Evolutionary conservation across 2,888 invertebrate genomes (phyloP), one percentile per base, ranked within the genome.

Genomic region (Macaria notata): DNA sequence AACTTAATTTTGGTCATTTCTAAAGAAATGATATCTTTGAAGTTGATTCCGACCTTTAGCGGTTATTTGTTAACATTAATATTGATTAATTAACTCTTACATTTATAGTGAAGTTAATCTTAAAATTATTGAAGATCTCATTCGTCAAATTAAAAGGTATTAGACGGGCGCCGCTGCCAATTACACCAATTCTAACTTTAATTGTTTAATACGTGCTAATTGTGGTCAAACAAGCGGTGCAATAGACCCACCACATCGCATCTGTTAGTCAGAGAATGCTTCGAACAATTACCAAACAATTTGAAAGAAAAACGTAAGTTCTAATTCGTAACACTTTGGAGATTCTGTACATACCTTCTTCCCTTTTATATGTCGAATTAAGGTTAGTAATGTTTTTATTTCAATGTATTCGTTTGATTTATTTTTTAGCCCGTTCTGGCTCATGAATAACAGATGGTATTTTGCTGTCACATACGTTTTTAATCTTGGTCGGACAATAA

Each of bases 161-260:
- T 53, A 42, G 52, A 46, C 43, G 48, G 63, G 55, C 59, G 63
- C 63, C 54, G 49, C 36, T 49, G 54, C 44, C 58, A 63, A 62
- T 62, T 59, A 66, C 66, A 68, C 64, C 61, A 63, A 64, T 67
- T 65, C 60, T 54, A 44, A 53, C 64, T 68, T 71, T 73, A 78
- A 80, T 81, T 80, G 76, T 76, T 84, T 80, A 80, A 83, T 81
- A 79, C 66, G 68, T 71, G 71, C 74, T 81, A 79, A 81, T 80
- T 78, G 72, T 60, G 58, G 56, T 57, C 52, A 45, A 63, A 66
- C 63, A 59, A 63, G 54, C 62, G 68, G 44, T 61, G 69, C 67
- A 67, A 38, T 68, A 63, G 69, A 62, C 66, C 52, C 54, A 62
- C 60, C 60, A 58, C 61, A 58, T 61, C 47, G 61, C 46, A 53